phyloP scores from a whole-genome alignment of 2,797 vertebrate genomes.

The Urosaurus nigricauda region DNA sequence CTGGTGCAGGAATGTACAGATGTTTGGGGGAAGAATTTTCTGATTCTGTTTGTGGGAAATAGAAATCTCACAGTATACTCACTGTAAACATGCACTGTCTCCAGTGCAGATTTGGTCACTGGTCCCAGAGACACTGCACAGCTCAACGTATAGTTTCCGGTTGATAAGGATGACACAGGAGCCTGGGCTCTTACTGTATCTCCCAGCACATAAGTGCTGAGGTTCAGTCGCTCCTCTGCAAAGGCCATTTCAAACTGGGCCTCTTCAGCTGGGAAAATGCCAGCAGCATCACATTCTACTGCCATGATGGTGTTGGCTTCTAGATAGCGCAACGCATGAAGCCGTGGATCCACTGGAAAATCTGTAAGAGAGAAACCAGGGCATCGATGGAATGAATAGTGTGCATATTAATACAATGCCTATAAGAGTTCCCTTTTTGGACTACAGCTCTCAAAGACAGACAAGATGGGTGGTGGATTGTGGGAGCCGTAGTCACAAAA shows the following conservation, averaged over 20 bases:
- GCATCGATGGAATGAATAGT: neutral
- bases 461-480: too few species aligned
- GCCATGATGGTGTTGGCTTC: slow-evolving; percentile 59
- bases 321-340: slow-evolving; percentile 55
- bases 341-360: slow-evolving; percentile 56
- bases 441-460: neutral
- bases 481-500: neutral
- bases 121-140: slow-evolving; percentile 68
- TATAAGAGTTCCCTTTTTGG: neutral
- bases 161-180: slow-evolving; percentile 29
- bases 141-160: slow-evolving; percentile 46
- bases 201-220: slow-evolving; percentile 49
- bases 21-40: too few species aligned
- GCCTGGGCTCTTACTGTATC: slow-evolving; percentile 46
- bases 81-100: slow-evolving; percentile 70
- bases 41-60: too few species aligned
- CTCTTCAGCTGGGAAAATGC: slow-evolving; percentile 65
- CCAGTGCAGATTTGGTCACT: slow-evolving; percentile 56
- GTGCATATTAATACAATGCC: too few species aligned
- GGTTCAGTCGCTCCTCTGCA: slow-evolving; percentile 54
- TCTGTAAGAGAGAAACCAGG: slow-evolving; percentile 37
- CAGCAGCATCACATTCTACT: slow-evolving; percentile 59
- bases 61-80: slow-evolving; percentile 46
- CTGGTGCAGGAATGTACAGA: too few species aligned
- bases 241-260: slow-evolving; percentile 62